phyloP scores from a whole-genome alignment of 1,140 invertebrate species.

The Babylonia areolata region DNA sequence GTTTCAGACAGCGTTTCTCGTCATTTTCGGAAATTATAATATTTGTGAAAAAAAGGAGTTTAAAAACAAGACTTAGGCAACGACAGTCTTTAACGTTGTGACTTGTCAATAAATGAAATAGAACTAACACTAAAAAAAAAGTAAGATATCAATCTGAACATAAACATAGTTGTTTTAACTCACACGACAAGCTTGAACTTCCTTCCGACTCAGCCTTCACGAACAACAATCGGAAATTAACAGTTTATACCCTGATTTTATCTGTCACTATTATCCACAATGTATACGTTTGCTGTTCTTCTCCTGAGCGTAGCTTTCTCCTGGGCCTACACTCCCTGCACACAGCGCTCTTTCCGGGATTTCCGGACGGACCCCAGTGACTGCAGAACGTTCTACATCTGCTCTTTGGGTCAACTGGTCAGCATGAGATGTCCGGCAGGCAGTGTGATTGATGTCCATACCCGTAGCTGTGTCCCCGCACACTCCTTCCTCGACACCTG shows the following conservation, averaged over 20 bases:
- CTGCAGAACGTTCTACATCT: slow-evolving; percentile 19
- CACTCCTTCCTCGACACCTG: slow-evolving; percentile 12
- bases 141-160: not conserved
- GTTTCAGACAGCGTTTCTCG: too few relatives aligned
- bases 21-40: too few relatives aligned
- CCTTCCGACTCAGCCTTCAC: too few relatives aligned
- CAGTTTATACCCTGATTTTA: too few relatives aligned
- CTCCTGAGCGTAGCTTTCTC: not conserved
- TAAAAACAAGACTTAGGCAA: too few relatives aligned
- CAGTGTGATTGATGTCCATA: slow-evolving; percentile 4
- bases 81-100: too few relatives aligned
- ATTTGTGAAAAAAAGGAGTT: too few relatives aligned
- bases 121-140: not conserved
- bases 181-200: not conserved
- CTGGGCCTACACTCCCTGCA: not conserved
- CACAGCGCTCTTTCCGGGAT: not conserved
- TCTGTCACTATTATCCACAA: too few relatives aligned
- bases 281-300: not conserved
- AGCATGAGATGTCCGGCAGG: not conserved
- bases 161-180: not conserved
- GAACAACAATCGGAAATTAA: too few relatives aligned
- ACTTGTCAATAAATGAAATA: not conserved
- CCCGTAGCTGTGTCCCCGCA: not conserved
- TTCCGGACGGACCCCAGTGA: slow-evolving; percentile 10
- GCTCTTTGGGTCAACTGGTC: not conserved